Percentiles rank a stretch among this genome's conserved stretches.
phyloP scores from a whole-genome alignment of 2,888 invertebrate genomes.

The Cylindroiulus punctatus region DNA sequence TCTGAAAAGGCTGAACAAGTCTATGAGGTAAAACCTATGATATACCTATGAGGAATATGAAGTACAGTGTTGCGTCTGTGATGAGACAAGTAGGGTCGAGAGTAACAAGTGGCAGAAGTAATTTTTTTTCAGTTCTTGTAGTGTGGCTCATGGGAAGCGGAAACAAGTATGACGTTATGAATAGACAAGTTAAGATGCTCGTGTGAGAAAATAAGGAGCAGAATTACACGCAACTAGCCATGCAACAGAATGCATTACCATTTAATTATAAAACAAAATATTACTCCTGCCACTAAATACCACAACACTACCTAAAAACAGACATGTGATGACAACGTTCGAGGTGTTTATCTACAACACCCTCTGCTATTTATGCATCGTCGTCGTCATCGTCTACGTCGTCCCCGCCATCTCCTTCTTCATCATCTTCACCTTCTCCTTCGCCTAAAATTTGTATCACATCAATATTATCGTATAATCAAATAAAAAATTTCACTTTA shows the following conservation, averaged over 20 bases:
- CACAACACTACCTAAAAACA: background rate
- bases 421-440: slow-evolving; percentile 59
- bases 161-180: background rate
- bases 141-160: background rate
- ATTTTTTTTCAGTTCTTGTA: background rate
- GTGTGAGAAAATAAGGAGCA: background rate
- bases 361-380: slow-evolving; percentile 58
- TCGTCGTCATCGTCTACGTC: slow-evolving; percentile 58
- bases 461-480: background rate
- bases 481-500: slow-evolving; percentile 44
- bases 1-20: slow-evolving; percentile 40
- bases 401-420: slow-evolving; percentile 59
- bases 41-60: slow-evolving; percentile 59
- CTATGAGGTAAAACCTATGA: slow-evolving; percentile 53
- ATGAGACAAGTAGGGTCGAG: slow-evolving; percentile 55
- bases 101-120: slow-evolving; percentile 58
- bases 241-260: background rate
- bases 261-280: background rate
- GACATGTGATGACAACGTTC: slow-evolving; percentile 42
- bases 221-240: background rate
- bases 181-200: background rate
- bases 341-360: slow-evolving; percentile 49
- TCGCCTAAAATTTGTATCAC: slow-evolving; percentile 48
- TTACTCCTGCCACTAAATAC: slow-evolving; percentile 47
- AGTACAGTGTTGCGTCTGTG: slow-evolving; percentile 57